A percentile compares a stretch with the other conserved stretches of the same genome.
phyloP scores from a whole-genome alignment of 2,797 vertebrate species.

The Eospalax fontanierii region DNA sequence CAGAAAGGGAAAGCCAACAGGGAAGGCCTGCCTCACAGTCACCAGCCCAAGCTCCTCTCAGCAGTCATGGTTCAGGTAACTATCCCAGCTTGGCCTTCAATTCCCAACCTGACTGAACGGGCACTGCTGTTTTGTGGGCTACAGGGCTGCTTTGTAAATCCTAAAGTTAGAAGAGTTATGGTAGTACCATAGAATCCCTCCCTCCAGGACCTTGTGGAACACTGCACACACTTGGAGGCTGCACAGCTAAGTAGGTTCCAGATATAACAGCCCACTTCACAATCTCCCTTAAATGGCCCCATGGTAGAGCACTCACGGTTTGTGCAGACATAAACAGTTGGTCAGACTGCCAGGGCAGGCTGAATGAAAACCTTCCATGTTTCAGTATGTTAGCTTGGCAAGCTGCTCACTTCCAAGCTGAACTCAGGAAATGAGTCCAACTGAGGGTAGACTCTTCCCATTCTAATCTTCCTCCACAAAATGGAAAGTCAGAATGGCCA shows the following conservation, averaged over 20 bases:
- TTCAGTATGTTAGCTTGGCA: neutral
- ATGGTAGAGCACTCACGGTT: neutral
- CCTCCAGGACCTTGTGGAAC: neutral
- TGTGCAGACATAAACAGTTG: neutral
- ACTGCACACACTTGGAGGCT: neutral
- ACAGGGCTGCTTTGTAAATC: no score
- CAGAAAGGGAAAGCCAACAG: neutral
- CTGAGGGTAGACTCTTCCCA: neutral
- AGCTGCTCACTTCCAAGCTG: neutral
- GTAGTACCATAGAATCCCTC: neutral
- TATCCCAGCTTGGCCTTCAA: neutral
- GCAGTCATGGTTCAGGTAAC: neutral
- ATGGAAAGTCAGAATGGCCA: neutral
- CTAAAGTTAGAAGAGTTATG: neutral
- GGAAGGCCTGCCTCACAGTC: neutral
- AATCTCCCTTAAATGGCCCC: neutral
- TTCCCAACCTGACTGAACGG: neutral
- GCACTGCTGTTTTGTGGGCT: neutral
- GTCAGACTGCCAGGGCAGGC: neutral
- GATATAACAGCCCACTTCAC: neutral
- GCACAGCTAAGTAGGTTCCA: neutral
- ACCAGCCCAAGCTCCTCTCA: neutral
- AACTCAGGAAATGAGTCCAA: slow-evolving; percentile 16
- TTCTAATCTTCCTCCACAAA: neutral
- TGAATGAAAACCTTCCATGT: neutral